These are phyloP conservation scores for Drosophila hydei DNA, from an alignment of 1,140 invertebrate genomes.

Conservation along the genomic window DNA sequence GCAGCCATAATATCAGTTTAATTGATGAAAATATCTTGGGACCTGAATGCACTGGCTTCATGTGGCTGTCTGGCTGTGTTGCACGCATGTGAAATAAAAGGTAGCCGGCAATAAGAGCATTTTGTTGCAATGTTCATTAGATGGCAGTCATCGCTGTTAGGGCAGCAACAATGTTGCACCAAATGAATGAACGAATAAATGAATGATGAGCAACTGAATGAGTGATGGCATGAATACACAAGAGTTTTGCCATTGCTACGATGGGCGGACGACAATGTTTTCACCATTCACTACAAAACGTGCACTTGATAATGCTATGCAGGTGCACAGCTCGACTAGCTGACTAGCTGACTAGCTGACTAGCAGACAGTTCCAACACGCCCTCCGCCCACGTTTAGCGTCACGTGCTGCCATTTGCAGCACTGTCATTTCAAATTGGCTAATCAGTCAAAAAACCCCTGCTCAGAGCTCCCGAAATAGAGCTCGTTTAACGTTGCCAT, in stretches of 20 bases:
- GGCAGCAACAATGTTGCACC: constrained; percentile 68
- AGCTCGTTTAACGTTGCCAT: too few relatives aligned
- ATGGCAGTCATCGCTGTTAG: constrained; percentile 52
- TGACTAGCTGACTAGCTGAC: not conserved
- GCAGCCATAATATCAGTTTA: constrained; percentile 62
- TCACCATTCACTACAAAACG: constrained; percentile 37
- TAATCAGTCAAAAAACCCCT: constrained; percentile 81
- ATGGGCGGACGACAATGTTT: constrained; percentile 36
- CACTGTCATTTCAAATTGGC: constrained; percentile 69
- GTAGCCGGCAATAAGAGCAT: constrained; percentile 50
- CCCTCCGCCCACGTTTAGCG: constrained; percentile 13
- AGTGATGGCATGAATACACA: constrained; percentile 49
- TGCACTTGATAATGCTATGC: constrained; percentile 27
- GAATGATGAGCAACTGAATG: constrained; percentile 47
- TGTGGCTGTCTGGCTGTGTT: not conserved
- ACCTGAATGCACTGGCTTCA: constrained; percentile 5
- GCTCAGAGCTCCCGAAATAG: too few relatives aligned
- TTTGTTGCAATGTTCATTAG: constrained; percentile 75
- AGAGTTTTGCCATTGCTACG: constrained; percentile 11
- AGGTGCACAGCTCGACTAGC: constrained; percentile 11
- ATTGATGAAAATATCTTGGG: constrained; percentile 67
- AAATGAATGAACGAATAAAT: constrained; percentile 62
- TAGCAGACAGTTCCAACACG: not conserved
- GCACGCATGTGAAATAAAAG: constrained; percentile 21
- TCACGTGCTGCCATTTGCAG: constrained; percentile 73